phyloP scores from a whole-genome alignment of 2,888 invertebrate genomes.

The Pteria penguin region DNA sequence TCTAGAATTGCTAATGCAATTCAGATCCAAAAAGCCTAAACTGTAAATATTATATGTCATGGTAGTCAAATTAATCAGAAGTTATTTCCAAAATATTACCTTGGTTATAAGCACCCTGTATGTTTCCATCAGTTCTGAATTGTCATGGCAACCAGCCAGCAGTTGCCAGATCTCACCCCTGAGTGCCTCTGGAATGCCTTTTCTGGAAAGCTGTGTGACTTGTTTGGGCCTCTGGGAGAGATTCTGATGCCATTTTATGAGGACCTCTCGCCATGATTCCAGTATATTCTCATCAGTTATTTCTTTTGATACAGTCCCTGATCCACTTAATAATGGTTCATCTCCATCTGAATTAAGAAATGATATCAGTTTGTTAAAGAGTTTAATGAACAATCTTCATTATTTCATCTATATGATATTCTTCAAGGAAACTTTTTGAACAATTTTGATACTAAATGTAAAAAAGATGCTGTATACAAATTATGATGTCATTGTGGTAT shows the following conservation, averaged over 20 bases:
- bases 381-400: too few relatives aligned
- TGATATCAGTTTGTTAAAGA: too few relatives aligned
- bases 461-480: too few relatives aligned
- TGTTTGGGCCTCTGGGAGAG: conserved; percentile 85
- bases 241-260: conserved; percentile 79
- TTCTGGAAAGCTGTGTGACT: conserved; percentile 75
- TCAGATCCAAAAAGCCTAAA: too few relatives aligned
- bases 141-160: conserved; percentile 91
- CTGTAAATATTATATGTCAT: too few relatives aligned
- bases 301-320: conserved; percentile 97
- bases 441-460: too few relatives aligned
- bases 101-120: conserved; percentile 95
- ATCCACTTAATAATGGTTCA: conserved; percentile 97
- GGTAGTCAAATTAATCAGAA: too few relatives aligned
- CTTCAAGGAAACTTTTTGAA: too few relatives aligned
- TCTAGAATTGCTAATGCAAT: too few relatives aligned
- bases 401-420: too few relatives aligned
- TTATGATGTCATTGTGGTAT: too few relatives aligned
- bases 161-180: conserved; percentile 99
- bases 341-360: conserved; percentile 81
- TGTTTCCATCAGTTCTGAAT: conserved; percentile 87
- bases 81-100: too few relatives aligned
- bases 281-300: conserved; percentile 93
- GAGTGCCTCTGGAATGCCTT: conserved; percentile 96
- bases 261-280: conserved; percentile 94